Base-by-base conservation (phyloP, 2,888 invertebrate species). In the Panorpa germanica region DNA sequence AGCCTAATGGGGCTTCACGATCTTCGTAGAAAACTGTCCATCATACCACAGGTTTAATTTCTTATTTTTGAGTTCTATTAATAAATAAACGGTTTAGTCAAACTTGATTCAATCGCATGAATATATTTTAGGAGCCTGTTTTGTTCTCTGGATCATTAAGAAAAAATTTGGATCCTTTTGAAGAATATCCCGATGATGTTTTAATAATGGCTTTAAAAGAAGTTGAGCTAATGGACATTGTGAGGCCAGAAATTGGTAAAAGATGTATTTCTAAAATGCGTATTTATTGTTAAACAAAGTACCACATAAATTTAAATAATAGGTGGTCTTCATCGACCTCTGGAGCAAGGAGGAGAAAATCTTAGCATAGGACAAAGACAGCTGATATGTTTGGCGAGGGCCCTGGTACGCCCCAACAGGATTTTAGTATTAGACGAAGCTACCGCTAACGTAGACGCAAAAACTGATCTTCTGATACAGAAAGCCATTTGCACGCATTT, bases 301-400 rank as follows among this genome's bases (percentile, higher is more conserved):
- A 16, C 9, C 13, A 18, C 12, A 8, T 27, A 19, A 17, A 18
- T 28, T 8, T 21, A 29, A 14, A 12, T 22, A 9, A 12, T 16
- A 20, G 56, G 63, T 18, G 62, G 63, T 3, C 52, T 81, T 5
- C 65, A 70, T 34, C 59, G 65, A 23, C 50, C 57, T 34, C 73
- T 90, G 32, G 68, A 67, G 22, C 72, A 83, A 38, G 77, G 80
- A 5, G 86, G 86, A 1, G 58, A 65, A 1, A 85, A 83, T 57
- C 80, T 81, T 46, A 86, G 86, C 47, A 77, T 77, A 9, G 90
- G 90, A 1, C 86, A 91, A 52, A 59, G 83, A 29, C 90, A 91
- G 49, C 57, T 90, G 30, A 59, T 91, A 31, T 91, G 90, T 46
- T 55, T 91, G 32, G 90, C 88, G n/a, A n/a, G n/a, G n/a, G n/a